These are phyloP conservation scores for Drosophila baimaii DNA, from an alignment of 1,140 invertebrate genomes.

Conservation along the genomic window DNA sequence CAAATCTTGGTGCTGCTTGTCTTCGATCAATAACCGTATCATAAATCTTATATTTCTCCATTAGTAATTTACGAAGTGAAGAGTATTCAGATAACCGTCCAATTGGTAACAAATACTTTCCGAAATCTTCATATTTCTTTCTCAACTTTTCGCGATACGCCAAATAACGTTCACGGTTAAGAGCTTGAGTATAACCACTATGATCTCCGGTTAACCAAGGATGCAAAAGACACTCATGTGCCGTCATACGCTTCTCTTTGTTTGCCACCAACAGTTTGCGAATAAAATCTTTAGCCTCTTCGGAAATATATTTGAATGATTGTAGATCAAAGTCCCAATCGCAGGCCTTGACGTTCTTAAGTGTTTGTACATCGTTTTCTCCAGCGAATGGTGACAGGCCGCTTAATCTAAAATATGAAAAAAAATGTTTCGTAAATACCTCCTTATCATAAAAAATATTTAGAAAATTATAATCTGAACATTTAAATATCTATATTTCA, in stretches of 20 bases:
- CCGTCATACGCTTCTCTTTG: constrained; percentile 98
- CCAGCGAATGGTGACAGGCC: constrained; percentile 99
- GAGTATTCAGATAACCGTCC: constrained; percentile 98
- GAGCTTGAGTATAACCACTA: constrained; percentile 89
- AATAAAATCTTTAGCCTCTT: constrained; percentile 99
- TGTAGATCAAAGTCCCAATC: constrained; percentile 99
- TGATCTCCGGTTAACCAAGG: constrained; percentile 96
- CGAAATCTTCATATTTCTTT: constrained; percentile 94
- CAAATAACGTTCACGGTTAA: constrained; percentile 93
- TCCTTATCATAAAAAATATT: too few relatives aligned
- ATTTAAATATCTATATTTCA: too few relatives aligned
- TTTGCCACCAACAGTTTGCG: constrained; percentile 95
- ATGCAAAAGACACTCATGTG: constrained; percentile 98
- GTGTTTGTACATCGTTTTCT: constrained; percentile 98
- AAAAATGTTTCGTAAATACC: background rate
- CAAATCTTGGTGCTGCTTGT: constrained; percentile 98
- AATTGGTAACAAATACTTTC: constrained; percentile 96
- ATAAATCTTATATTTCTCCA: constrained; percentile 98
- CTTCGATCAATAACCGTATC: constrained; percentile 97
- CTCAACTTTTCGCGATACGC: constrained; percentile 94
- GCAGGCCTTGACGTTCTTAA: constrained; percentile 99
- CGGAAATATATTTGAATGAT: constrained; percentile 96
- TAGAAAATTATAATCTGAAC: too few relatives aligned
- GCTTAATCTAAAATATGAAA: constrained; percentile 89
- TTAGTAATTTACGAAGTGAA: constrained; percentile 96